Evolutionary conservation across 2,113 vertebrate genomes (phyloP).

Genomic region (Hemichromis elongatus): DNA sequence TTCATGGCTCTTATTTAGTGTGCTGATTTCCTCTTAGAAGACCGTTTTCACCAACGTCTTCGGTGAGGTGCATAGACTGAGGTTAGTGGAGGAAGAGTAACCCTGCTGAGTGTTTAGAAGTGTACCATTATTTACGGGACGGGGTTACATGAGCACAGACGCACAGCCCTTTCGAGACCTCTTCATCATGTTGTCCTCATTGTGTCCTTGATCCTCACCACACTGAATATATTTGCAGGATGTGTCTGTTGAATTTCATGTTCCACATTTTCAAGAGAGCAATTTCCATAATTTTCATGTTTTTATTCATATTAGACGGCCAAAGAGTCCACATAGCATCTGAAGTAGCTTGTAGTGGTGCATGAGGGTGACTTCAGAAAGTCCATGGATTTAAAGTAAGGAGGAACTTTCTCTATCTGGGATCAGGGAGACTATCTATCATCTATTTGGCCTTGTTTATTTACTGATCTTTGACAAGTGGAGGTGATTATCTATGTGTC

Average conservation of each 20-base stretch:
- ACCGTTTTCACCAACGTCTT: not conserved
- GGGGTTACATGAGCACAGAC: not conserved
- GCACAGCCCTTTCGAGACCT: not conserved
- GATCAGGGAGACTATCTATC: not conserved
- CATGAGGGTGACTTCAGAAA: not conserved
- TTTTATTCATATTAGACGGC: conserved; percentile 52
- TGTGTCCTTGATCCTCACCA: conserved; percentile 22
- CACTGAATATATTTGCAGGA: conserved; percentile 15
- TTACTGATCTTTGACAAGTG: not conserved
- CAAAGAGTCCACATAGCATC: not conserved
- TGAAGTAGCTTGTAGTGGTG: not conserved
- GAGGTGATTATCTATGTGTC: not conserved
- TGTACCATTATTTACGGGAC: not conserved
- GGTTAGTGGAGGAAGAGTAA: not conserved
- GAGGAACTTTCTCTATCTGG: not conserved
- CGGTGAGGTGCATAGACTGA: not conserved
- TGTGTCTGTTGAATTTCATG: conserved; percentile 1
- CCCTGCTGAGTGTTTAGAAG: not conserved
- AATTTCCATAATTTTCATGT: conserved; percentile 49
- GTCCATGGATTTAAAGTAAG: not conserved
- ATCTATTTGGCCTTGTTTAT: not conserved
- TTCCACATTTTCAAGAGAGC: not conserved
- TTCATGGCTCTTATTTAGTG: not conserved
- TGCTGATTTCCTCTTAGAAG: not conserved
- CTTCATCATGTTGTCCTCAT: conserved; percentile 23